phyloP scores from a whole-genome alignment of 2,888 invertebrate species.

The Eristalis tenax region DNA sequence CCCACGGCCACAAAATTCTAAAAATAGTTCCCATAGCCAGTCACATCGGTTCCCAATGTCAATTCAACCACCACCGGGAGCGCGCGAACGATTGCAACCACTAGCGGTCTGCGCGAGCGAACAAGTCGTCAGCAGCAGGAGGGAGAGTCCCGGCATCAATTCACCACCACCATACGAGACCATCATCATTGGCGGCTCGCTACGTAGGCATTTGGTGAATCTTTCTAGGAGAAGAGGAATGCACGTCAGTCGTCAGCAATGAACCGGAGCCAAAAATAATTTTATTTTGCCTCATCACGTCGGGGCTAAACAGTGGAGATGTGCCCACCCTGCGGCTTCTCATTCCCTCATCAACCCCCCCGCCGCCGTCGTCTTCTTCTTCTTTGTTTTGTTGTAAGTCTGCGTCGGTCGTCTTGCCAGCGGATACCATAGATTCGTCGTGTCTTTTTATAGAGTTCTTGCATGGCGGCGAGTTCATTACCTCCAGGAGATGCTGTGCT shows the following conservation, averaged over 20 bases:
- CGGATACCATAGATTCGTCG: slow-evolving; percentile 66
- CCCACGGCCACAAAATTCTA: slow-evolving; percentile 20
- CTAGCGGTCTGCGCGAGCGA: slow-evolving; percentile 34
- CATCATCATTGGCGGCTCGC: slow-evolving; percentile 9
- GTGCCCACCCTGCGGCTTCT: slow-evolving; percentile 4
- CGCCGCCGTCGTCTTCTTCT: too few species aligned
- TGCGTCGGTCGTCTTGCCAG: slow-evolving; percentile 50
- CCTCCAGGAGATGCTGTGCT: slow-evolving; percentile 66
- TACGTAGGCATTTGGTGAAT: slow-evolving; percentile 53
- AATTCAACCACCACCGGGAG: slow-evolving; percentile 68
- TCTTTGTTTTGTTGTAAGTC: slow-evolving; percentile 54
- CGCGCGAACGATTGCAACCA: slow-evolving; percentile 58
- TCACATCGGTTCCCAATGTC: slow-evolving; percentile 57
- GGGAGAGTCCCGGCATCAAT: slow-evolving; percentile 35
- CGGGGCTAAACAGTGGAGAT: slow-evolving; percentile 42
- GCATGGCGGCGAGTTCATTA: slow-evolving; percentile 67
- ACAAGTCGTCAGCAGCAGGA: slow-evolving; percentile 64
- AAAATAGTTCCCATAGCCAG: slow-evolving; percentile 52
- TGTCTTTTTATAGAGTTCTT: slow-evolving; percentile 70
- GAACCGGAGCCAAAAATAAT: slow-evolving; percentile 72
- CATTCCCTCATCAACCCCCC: background rate
- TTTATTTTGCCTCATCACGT: slow-evolving; percentile 42
- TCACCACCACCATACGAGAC: slow-evolving; percentile 10
- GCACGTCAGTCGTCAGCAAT: slow-evolving; percentile 69
- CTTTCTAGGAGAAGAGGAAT: slow-evolving; percentile 48